Conservation (phyloP, 2,888 invertebrate species). For the Andricus quercusramuli region DNA sequence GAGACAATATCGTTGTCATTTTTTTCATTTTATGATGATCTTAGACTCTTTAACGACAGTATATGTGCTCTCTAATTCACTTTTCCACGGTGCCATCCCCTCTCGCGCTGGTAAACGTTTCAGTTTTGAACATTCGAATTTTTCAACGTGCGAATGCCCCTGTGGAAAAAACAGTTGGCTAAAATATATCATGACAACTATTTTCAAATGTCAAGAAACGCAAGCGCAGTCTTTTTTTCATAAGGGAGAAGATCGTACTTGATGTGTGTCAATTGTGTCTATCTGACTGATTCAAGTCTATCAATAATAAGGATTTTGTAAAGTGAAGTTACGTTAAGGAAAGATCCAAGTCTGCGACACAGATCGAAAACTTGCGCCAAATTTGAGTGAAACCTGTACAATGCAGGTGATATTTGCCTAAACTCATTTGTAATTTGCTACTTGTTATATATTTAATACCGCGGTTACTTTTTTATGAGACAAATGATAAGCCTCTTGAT, state of each 20-base stretch:
- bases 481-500: background rate
- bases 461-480: constrained; percentile 17
- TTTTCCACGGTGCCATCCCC: constrained; percentile 33
- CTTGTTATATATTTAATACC: constrained; percentile 21
- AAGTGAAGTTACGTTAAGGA: constrained; percentile 17
- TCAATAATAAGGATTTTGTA: constrained; percentile 39
- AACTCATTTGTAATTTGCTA: constrained; percentile 33
- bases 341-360: background rate
- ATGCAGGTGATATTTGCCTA: constrained; percentile 8
- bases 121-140: constrained; percentile 41
- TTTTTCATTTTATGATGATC: background rate
- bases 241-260: background rate
- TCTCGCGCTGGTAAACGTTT: constrained; percentile 23
- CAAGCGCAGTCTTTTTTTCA: background rate
- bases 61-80: constrained; percentile 5
- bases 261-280: background rate
- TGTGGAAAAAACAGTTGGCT: background rate
- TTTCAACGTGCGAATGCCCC: background rate
- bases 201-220: constrained; percentile 23
- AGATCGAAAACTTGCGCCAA: constrained; percentile 11
- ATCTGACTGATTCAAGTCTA: background rate
- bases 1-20: constrained; percentile 2
- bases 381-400: constrained; percentile 17
- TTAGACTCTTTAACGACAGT: background rate
- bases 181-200: background rate